Percentiles rank a stretch among this genome's conserved stretches.
Evolutionary conservation across 2,888 invertebrate species (phyloP).

Genomic region (Drosophila merina): DNA sequence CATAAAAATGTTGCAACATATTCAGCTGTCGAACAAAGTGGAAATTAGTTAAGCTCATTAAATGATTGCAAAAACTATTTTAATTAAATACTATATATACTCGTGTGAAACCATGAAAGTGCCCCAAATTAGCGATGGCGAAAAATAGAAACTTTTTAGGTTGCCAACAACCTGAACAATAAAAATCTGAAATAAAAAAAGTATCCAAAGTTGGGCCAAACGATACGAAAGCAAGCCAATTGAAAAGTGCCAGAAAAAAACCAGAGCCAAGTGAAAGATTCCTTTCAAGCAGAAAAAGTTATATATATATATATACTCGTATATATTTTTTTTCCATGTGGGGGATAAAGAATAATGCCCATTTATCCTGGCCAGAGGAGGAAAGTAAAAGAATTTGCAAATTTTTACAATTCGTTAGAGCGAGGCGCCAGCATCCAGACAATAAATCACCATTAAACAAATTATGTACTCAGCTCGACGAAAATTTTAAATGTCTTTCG

Average conservation of each 20-base stretch:
- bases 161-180: slow-evolving; percentile 9
- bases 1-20: slow-evolving; percentile 33
- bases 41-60: slow-evolving; percentile 65
- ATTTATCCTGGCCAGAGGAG: slow-evolving; percentile 40
- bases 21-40: slow-evolving; percentile 42
- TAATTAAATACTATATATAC: slow-evolving; percentile 46
- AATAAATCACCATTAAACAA: slow-evolving; percentile 78
- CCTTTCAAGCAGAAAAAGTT: slow-evolving; percentile 12
- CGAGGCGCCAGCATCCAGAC: slow-evolving; percentile 49
- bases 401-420: slow-evolving; percentile 62
- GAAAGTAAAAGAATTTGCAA: slow-evolving; percentile 57
- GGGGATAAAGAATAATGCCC: slow-evolving; percentile 50
- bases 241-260: slow-evolving; percentile 22
- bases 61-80: slow-evolving; percentile 45
- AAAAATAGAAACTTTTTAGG: slow-evolving; percentile 11
- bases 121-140: neutral
- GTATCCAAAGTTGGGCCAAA: slow-evolving; percentile 30
- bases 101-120: slow-evolving; percentile 11
- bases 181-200: slow-evolving; percentile 22
- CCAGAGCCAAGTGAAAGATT: slow-evolving; percentile 3
- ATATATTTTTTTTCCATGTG: slow-evolving; percentile 24
- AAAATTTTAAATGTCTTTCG: slow-evolving; percentile 63
- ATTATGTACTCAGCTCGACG: slow-evolving; percentile 74
- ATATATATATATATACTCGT: neutral
- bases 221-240: slow-evolving; percentile 23